These are phyloP conservation scores for Rhineura floridana DNA, from an alignment of 2,113 vertebrate genomes.

Conservation along the genomic window DNA sequence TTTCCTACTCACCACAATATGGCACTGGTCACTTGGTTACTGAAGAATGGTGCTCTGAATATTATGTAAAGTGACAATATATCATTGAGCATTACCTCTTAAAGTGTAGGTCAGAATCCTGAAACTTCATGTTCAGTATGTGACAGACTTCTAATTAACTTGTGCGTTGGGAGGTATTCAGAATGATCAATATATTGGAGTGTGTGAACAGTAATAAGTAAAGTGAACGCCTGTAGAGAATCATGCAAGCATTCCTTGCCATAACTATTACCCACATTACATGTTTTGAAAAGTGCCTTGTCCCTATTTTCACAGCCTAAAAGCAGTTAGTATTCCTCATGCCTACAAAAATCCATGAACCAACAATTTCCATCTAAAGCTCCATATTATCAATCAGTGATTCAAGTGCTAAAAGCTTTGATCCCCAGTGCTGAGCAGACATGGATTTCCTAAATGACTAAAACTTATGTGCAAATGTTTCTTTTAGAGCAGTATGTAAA, in stretches of 20 bases:
- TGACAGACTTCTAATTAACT: neutral
- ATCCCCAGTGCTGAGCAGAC: slow-evolving; percentile 39
- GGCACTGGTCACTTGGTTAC: neutral
- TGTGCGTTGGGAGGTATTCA: neutral
- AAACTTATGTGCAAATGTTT: slow-evolving; percentile 71
- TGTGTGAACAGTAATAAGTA: neutral
- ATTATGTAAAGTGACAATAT: neutral
- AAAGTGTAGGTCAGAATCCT: neutral
- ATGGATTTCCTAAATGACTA: slow-evolving; percentile 64
- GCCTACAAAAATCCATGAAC: neutral
- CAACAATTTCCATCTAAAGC: neutral
- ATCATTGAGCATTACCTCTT: neutral
- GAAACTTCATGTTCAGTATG: neutral
- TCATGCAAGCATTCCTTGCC: neutral
- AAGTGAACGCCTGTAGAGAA: neutral
- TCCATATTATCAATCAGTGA: slow-evolving; percentile 26
- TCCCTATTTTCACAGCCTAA: neutral
- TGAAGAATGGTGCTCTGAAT: neutral
- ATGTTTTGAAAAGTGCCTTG: neutral
- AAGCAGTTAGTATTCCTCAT: neutral
- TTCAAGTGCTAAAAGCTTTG: slow-evolving; percentile 61
- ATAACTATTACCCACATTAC: neutral
- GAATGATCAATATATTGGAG: neutral
- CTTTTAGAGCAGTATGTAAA: slow-evolving; percentile 80
- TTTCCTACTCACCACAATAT: neutral